A percentile compares a stretch with the other conserved stretches of the same genome.
phyloP scores from a whole-genome alignment of 2,113 vertebrate species.

The Haliaeetus leucogaster region DNA sequence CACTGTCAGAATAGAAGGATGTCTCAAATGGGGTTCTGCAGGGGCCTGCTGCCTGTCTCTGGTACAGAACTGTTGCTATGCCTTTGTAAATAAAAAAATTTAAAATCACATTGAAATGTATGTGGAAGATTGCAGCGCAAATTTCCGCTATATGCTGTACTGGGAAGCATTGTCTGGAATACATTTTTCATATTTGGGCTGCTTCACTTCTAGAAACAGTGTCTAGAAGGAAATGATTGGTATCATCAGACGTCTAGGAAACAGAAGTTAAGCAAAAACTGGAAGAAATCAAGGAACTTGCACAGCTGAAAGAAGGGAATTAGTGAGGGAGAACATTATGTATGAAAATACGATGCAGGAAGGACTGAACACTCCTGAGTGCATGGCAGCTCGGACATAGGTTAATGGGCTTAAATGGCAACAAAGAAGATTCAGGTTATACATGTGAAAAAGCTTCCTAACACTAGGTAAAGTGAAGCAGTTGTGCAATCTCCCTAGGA shows the following conservation, averaged over 20 bases:
- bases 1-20: not conserved
- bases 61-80: not conserved
- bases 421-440: not conserved
- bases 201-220: not conserved
- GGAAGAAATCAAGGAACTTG: not conserved
- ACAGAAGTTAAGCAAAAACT: not conserved
- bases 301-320: not conserved
- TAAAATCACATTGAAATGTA: not conserved
- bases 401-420: not conserved
- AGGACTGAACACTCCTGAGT: not conserved
- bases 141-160: not conserved
- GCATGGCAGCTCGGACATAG: not conserved
- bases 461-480: not conserved
- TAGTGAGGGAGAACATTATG: not conserved
- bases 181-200: not conserved
- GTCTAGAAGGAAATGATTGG: not conserved
- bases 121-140: not conserved
- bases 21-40: not conserved
- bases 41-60: not conserved
- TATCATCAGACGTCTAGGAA: not conserved
- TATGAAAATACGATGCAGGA: not conserved
- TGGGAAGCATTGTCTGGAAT: not conserved
- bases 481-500: not conserved
- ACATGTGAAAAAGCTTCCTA: not conserved
- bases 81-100: not conserved